Evolutionary conservation across 2,797 vertebrate species (phyloP).

Genomic region (Hydrolagus colliei): DNA sequence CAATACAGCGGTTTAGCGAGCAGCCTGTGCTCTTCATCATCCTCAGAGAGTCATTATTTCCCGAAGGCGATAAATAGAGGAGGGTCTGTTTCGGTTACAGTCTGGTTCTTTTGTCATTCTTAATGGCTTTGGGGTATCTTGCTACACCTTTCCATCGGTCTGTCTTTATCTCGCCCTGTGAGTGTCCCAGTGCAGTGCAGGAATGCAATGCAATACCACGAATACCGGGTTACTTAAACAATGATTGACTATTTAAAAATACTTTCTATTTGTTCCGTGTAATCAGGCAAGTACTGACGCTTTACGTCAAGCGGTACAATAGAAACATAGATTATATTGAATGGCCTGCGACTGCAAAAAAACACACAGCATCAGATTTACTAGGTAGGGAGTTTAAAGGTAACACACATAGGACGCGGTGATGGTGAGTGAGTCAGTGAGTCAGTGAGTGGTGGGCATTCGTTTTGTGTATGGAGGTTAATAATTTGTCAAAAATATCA

Average conservation of each 20-base stretch:
- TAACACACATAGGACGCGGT: too few species aligned
- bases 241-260: constrained; percentile 16
- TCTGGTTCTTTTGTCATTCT: constrained; percentile 10
- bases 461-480: background rate
- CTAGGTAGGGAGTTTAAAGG: background rate
- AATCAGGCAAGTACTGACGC: constrained; percentile 3
- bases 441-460: background rate
- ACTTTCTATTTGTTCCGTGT: constrained; percentile 13
- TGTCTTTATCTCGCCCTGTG: background rate
- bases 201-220: background rate
- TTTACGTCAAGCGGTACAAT: background rate
- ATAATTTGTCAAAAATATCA: background rate
- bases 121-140: background rate
- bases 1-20: background rate
- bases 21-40: constrained; percentile 10
- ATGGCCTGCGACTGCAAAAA: background rate
- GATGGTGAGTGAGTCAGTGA: too few species aligned
- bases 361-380: background rate
- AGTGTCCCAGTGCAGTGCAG: background rate
- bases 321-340: constrained; percentile 22
- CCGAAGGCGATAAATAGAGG: constrained; percentile 19
- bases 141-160: background rate
- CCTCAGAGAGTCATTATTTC: constrained; percentile 27
- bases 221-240: constrained; percentile 10
- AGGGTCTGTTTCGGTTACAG: constrained; percentile 19